Evolutionary conservation across 2,797 vertebrate species (phyloP), one percentile per base, ranked within the genome.

Genomic region (Enoplosus armatus): DNA sequence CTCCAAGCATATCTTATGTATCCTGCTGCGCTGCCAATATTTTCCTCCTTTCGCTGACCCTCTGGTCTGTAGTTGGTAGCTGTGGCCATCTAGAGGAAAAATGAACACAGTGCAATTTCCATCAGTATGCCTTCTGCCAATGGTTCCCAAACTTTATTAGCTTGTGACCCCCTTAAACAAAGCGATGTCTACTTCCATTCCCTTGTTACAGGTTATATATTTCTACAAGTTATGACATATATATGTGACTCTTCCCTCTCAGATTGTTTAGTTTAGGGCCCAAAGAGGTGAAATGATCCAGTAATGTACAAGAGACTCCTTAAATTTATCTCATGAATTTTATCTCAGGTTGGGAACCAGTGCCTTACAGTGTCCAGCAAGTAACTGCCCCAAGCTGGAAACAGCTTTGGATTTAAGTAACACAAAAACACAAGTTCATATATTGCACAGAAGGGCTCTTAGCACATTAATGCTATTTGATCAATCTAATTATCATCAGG

Each of bases 51-150:
- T 48, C 9, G 7, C 11, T 22, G 6, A 31, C 4, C 3, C n/a
- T 58, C 8, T 56, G 20, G 0, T 60, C 37, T 88, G 60, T 8
- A 27, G 31, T 63, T 77, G 39, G 86, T 66, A 39, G 63, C 54
- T 87, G 20, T 75, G 31, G 64, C 89, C 94, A 90, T 85, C 94
- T 93, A 91, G 85, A 82, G 91, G 92, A 70, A 0, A 53, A n/a
- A 43, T 39, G 0, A 59, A 3, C 48, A 68, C 72, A 83, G 43
- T 83, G 72, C 86, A 89, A 3, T 67, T 73, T 53, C 22, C 3
- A 20, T 61, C 22, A 33, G 3, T 20, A 2, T 14, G 1, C 0
- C 10, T 51, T 3, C 41, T 0, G 27, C 3, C 11, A 62, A 0
- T 56, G 24, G 35, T 45, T 48, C 47, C 15, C 8, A 45, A 7